These are phyloP conservation scores for Saccostrea cuccullata DNA, from an alignment of 1,140 invertebrate species.

Conservation along the genomic window DNA sequence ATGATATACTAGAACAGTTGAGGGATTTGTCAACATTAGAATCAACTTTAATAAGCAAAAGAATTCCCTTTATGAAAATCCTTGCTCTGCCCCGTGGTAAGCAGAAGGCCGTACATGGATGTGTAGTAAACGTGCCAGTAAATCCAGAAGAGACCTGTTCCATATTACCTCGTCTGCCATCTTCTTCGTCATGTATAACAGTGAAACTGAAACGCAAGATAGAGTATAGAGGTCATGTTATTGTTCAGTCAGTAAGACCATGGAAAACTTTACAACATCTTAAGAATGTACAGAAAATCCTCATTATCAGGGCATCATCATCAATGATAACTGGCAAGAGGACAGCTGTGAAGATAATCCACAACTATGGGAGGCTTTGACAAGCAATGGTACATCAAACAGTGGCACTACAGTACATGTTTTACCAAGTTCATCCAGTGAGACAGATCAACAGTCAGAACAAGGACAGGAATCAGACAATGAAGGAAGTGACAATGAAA, in stretches of 20 bases:
- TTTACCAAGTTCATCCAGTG: neutral
- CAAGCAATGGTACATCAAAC: too few relatives aligned
- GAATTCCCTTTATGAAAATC: conserved; percentile 54
- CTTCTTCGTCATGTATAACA: neutral
- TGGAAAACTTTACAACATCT: conserved; percentile 41
- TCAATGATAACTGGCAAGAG: neutral
- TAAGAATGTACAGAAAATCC: conserved; percentile 26
- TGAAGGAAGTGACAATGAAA: neutral
- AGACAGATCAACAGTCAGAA: neutral
- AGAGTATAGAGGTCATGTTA: conserved; percentile 50
- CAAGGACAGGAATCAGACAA: neutral
- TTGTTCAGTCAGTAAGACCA: conserved; percentile 41
- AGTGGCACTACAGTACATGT: too few relatives aligned
- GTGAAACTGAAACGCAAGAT: conserved; percentile 56
- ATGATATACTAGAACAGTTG: conserved; percentile 33
- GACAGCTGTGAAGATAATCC: too few relatives aligned
- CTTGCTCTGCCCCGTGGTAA: conserved; percentile 49
- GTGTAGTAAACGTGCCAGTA: conserved; percentile 53
- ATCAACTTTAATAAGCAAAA: conserved; percentile 36
- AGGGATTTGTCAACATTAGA: conserved; percentile 45
- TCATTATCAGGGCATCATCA: conserved; percentile 40
- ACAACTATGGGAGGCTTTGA: neutral
- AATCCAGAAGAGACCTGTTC: conserved; percentile 30
- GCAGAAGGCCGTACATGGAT: conserved; percentile 48
- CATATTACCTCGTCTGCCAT: conserved; percentile 40